Conservation (phyloP, 2,797 vertebrate genomes). For the Sebastes hopkinsi region DNA sequence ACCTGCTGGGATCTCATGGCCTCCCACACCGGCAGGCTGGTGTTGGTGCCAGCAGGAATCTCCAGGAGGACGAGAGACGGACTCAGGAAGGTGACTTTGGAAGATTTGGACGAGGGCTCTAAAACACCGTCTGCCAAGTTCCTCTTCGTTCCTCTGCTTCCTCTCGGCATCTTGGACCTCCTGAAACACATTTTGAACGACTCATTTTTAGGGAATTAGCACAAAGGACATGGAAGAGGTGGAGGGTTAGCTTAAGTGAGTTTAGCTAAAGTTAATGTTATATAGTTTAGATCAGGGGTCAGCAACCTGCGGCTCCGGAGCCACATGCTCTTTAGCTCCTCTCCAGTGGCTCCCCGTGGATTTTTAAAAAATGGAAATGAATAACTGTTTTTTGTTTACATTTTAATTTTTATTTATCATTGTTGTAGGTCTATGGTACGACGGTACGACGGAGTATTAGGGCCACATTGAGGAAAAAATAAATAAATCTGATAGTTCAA, state of each 20-base stretch:
- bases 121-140: background rate
- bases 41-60: conserved; percentile 43
- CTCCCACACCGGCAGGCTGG: conserved; percentile 68
- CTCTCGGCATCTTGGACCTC: conserved; percentile 31
- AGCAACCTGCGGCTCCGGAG: rapidly evolving
- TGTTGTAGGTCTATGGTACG: too few species aligned
- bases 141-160: conserved; percentile 26
- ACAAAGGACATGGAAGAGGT: background rate
- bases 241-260: background rate
- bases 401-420: too few species aligned
- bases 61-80: conserved; percentile 41
- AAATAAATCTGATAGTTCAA: too few species aligned
- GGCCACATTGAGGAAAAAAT: too few species aligned
- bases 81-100: conserved; percentile 23
- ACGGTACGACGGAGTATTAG: too few species aligned
- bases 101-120: background rate
- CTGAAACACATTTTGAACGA: background rate
- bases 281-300: too few species aligned
- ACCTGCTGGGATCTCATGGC: conserved; percentile 44
- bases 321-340: too few species aligned
- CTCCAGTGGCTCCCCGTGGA: too few species aligned
- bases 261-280: background rate
- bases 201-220: background rate
- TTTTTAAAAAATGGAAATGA: too few species aligned
- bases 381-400: too few species aligned